Conservation (phyloP, 2,888 invertebrate genomes). For the Nymphalis urticae region DNA sequence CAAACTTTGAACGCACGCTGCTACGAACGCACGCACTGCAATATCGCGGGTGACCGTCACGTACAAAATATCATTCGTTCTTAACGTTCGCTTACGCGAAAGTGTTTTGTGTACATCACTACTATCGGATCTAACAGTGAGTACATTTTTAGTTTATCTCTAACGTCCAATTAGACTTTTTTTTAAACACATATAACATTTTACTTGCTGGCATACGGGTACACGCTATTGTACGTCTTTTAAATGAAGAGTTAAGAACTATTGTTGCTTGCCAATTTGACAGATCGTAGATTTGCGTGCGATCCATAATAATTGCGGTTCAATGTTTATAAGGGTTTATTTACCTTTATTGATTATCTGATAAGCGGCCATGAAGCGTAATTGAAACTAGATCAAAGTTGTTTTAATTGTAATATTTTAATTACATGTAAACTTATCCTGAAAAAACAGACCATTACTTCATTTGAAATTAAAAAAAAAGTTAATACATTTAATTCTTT, state of each 20-base stretch:
- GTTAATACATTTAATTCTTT: no score
- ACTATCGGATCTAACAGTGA: slow-evolving; percentile 57
- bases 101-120: slow-evolving; percentile 52
- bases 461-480: no score
- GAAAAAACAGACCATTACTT: no score
- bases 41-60: slow-evolving; percentile 42
- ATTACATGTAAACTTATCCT: no score
- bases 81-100: slow-evolving; percentile 48
- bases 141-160: slow-evolving; percentile 44
- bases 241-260: slow-evolving; percentile 9
- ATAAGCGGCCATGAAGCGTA: slow-evolving; percentile 30
- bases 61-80: slow-evolving; percentile 23
- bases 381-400: slow-evolving; percentile 10
- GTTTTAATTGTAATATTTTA: not conserved
- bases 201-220: not conserved
- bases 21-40: slow-evolving; percentile 57
- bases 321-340: slow-evolving; percentile 43
- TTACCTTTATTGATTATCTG: slow-evolving; percentile 42
- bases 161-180: not conserved
- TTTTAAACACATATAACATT: not conserved
- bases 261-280: slow-evolving; percentile 25
- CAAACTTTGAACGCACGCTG: slow-evolving; percentile 62
- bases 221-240: slow-evolving; percentile 12
- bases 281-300: slow-evolving; percentile 40
- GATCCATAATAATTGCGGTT: slow-evolving; percentile 36